Conservation (phyloP, 2,113 vertebrate species). For the Picathartes gymnocephalus region DNA sequence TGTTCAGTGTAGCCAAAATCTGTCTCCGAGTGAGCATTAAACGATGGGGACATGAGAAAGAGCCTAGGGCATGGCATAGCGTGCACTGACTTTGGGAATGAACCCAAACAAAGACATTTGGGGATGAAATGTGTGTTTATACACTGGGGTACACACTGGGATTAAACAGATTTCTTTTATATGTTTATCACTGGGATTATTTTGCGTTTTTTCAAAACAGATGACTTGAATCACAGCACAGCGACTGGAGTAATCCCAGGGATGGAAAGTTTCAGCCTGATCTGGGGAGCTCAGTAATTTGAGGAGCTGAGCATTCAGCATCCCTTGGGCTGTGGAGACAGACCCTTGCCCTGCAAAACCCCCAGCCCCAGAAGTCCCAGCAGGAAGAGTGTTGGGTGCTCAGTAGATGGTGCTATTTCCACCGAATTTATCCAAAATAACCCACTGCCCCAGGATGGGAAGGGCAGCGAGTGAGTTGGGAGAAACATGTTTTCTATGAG, state of each 20-base stretch:
- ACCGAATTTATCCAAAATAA: background rate
- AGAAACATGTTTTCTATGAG: background rate
- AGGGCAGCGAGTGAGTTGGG: background rate
- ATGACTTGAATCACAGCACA: background rate
- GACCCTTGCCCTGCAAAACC: background rate
- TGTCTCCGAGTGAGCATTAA: background rate
- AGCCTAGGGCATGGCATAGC: no score
- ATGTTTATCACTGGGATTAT: background rate
- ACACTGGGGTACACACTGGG: background rate
- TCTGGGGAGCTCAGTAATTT: background rate
- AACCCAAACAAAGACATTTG: background rate
- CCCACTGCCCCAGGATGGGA: background rate
- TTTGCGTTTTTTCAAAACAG: background rate
- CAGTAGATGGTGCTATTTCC: conserved; percentile 40
- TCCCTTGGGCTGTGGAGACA: background rate
- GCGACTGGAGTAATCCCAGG: background rate
- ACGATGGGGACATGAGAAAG: no score
- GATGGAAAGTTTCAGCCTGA: background rate
- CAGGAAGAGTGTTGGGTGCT: background rate
- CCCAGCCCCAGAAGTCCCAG: background rate
- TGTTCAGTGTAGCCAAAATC: background rate
- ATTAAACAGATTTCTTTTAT: background rate
- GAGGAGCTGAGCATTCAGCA: background rate
- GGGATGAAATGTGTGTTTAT: background rate
- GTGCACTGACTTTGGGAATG: background rate